Evolutionary conservation across 2,797 vertebrate genomes (phyloP).

Genomic region (Petrocephalus sullivani): DNA sequence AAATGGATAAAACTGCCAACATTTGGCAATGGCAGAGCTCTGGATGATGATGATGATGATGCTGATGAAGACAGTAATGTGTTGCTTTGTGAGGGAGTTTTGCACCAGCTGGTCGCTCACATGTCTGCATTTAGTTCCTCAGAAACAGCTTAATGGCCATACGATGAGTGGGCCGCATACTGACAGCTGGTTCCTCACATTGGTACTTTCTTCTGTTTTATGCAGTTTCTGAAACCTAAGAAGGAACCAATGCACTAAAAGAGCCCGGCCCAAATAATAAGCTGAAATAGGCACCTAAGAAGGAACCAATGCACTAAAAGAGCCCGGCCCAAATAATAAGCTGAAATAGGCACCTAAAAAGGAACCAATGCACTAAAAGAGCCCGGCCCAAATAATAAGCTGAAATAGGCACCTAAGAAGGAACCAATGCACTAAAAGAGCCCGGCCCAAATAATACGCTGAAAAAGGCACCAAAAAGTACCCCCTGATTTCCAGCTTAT

Average conservation of each 20-base stretch:
- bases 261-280: too few relatives aligned
- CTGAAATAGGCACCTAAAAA: too few relatives aligned
- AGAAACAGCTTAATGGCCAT: slow-evolving; percentile 26
- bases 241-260: background rate
- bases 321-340: too few relatives aligned
- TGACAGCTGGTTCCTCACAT: background rate
- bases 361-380: too few relatives aligned
- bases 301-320: too few relatives aligned
- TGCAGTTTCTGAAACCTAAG: slow-evolving; percentile 12
- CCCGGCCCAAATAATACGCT: background rate
- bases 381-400: too few relatives aligned
- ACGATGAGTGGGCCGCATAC: slow-evolving; percentile 21
- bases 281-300: too few relatives aligned
- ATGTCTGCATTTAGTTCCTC: background rate
- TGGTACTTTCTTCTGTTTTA: slow-evolving; percentile 11
- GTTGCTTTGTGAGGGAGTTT: background rate
- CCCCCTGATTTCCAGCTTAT: background rate
- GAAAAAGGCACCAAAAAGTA: background rate
- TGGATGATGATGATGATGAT: background rate
- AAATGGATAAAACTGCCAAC: background rate
- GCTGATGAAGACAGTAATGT: background rate
- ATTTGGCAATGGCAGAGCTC: background rate
- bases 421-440: background rate
- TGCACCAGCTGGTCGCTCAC: background rate
- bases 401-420: background rate